These are phyloP conservation scores for Seira musarum DNA, from an alignment of 2,888 invertebrate species.

Conservation along the genomic window DNA sequence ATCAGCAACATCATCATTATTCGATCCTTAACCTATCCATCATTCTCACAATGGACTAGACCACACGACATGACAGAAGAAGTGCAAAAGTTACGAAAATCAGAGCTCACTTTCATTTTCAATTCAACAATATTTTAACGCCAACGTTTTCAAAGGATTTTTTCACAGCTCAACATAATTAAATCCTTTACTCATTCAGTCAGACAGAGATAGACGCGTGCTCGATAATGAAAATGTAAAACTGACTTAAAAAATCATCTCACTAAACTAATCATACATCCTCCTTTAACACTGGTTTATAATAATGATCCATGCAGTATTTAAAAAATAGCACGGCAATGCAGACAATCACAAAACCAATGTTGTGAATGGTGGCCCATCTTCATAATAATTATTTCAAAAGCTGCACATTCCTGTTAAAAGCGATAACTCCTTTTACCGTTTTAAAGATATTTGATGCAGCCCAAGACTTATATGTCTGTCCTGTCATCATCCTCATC, in stretches of 20 bases:
- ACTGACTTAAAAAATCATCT: not conserved
- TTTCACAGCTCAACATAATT: slow-evolving; percentile 10
- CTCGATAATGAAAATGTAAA: slow-evolving; percentile 12
- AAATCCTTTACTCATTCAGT: not conserved
- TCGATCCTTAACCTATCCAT: slow-evolving; percentile 16
- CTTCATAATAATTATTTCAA: slow-evolving; percentile 12
- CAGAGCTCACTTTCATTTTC: slow-evolving; percentile 15
- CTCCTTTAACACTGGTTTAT: not conserved
- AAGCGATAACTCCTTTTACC: slow-evolving; percentile 15
- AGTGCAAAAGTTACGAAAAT: slow-evolving; percentile 11
- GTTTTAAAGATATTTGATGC: not conserved
- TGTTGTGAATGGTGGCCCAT: slow-evolving; percentile 11
- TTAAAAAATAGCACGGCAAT: not conserved
- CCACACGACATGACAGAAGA: slow-evolving; percentile 10
- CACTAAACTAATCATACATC: not conserved
- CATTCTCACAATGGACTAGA: not conserved
- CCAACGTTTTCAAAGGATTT: slow-evolving; percentile 4
- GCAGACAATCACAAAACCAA: not conserved
- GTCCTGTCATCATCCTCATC: slow-evolving; percentile 23
- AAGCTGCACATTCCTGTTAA: not conserved
- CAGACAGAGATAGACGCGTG: not conserved
- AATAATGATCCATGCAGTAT: not conserved
- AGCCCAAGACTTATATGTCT: not conserved
- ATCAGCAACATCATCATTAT: not conserved
- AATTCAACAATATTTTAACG: too few species aligned